phyloP scores from a whole-genome alignment of 2,888 invertebrate species.

The Trichacis sp. region DNA sequence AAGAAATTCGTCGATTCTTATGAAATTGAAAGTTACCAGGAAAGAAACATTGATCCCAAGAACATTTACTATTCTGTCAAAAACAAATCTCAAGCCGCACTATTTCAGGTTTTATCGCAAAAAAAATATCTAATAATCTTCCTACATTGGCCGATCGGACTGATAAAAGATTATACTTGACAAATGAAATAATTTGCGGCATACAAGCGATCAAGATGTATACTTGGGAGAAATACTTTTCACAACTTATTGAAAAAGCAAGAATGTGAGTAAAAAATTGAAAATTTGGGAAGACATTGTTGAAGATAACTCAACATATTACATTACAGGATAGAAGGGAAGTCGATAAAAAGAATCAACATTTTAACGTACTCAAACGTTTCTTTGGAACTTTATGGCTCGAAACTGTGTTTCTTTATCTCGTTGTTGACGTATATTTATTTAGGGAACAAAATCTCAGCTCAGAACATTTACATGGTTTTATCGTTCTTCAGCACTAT shows the following conservation, averaged over 20 bases:
- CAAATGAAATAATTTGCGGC: constrained; percentile 76
- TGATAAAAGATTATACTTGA: constrained; percentile 86
- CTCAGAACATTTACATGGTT: constrained; percentile 80
- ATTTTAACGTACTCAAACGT: constrained; percentile 73
- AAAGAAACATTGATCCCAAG: no score
- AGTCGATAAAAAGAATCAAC: constrained; percentile 66
- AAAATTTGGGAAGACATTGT: no score
- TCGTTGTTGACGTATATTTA: constrained; percentile 77
- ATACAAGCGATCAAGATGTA: no score
- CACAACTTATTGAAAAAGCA: constrained; percentile 71
- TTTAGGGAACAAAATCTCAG: constrained; percentile 74
- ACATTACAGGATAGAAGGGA: constrained; percentile 69
- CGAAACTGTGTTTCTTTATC: constrained; percentile 79
- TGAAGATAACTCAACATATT: no score
- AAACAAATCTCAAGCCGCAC: no score
- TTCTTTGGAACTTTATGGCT: constrained; percentile 77
- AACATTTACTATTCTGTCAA: no score
- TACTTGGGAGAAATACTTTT: constrained; percentile 70
- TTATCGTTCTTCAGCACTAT: constrained; percentile 70
- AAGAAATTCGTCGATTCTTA: no score
- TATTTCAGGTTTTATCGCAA: constrained; percentile 51
- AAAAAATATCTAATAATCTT: constrained; percentile 70
- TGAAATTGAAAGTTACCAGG: no score
- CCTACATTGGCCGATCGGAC: constrained; percentile 81
- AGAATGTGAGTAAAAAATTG: constrained; percentile 68